These are phyloP conservation scores for Strix aluco DNA, from an alignment of 2,113 vertebrate species.

Conservation along the genomic window DNA sequence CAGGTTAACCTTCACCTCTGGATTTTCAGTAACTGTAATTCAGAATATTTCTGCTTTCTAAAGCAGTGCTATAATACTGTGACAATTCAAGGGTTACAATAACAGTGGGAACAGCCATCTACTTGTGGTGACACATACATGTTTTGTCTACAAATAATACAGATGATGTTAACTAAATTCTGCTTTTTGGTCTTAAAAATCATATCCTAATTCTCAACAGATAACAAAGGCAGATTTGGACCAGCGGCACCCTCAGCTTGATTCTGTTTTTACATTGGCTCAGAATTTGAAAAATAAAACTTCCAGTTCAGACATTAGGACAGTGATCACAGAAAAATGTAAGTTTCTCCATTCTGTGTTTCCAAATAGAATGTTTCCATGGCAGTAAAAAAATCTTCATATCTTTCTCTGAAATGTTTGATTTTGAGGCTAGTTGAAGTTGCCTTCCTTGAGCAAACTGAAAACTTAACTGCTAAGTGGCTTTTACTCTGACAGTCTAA, in stretches of 20 bases:
- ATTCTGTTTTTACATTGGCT: conserved; percentile 92
- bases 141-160: neutral
- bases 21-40: neutral
- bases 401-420: neutral
- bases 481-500: neutral
- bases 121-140: neutral
- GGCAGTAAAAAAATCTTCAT: neutral
- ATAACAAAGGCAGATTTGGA: conserved; percentile 92
- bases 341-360: conserved; percentile 44
- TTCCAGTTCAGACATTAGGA: conserved; percentile 90
- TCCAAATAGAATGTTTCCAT: neutral
- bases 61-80: neutral
- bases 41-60: neutral
- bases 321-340: conserved; percentile 94
- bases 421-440: neutral
- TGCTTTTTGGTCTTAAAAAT: neutral
- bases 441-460: neutral
- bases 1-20: neutral
- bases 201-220: conserved; percentile 65
- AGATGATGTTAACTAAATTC: neutral
- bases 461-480: neutral
- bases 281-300: conserved; percentile 99
- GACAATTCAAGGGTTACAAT: neutral
- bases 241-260: conserved; percentile 90
- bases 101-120: neutral